Percentiles rank a stretch among this genome's conserved stretches.
These are phyloP conservation scores for Notoglanidium macrostoma DNA, from an alignment of 2,797 vertebrate genomes.

Conservation along the genomic window DNA sequence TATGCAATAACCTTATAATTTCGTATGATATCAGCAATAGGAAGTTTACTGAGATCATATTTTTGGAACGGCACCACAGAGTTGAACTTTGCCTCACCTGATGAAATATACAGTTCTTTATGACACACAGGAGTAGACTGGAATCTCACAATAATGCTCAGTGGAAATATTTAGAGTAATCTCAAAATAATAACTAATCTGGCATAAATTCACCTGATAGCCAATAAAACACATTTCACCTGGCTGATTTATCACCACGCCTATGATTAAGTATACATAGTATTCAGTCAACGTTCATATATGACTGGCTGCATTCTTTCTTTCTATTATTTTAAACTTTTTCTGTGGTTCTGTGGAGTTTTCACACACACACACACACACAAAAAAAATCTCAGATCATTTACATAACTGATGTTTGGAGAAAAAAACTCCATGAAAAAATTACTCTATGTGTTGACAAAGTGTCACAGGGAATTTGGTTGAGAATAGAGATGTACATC, in stretches of 20 bases:
- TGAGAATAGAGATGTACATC: no score
- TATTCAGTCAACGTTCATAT: neutral
- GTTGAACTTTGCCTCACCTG: slow-evolving; percentile 90
- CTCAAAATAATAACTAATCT: no score
- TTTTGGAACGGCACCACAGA: slow-evolving; percentile 97
- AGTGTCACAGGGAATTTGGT: no score
- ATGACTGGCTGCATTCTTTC: neutral
- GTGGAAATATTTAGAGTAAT: neutral
- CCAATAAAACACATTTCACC: neutral
- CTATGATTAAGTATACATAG: neutral
- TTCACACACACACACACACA: no score
- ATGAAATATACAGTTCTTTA: neutral
- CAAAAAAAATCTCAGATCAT: neutral
- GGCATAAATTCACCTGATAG: no score
- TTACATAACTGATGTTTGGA: no score
- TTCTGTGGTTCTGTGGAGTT: neutral
- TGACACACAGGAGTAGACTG: neutral
- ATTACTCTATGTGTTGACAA: no score
- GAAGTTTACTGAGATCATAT: slow-evolving; percentile 86
- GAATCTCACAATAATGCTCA: neutral
- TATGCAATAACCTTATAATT: slow-evolving; percentile 96
- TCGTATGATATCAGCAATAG: slow-evolving; percentile 91
- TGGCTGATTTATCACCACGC: neutral
- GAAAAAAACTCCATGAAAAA: no score
- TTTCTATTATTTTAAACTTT: neutral